Percentiles rank a stretch among this genome's conserved stretches.
Evolutionary conservation across 2,888 invertebrate species (phyloP).

Genomic region (Neocrepidodera transversa): DNA sequence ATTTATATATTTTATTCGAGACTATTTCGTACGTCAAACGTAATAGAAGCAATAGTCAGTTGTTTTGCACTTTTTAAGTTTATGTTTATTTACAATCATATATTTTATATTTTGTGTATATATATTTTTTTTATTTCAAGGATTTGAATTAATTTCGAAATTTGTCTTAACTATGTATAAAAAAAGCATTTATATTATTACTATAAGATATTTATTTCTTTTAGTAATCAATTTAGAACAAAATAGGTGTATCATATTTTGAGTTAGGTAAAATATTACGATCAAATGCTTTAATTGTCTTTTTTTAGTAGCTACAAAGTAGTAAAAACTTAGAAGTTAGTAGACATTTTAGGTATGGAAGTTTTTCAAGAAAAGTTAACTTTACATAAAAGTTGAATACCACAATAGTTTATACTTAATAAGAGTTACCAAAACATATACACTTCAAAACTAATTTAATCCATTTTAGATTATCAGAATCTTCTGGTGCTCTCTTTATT

Average conservation of each 20-base stretch:
- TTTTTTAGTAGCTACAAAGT: conserved; percentile 50
- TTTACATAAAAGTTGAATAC: conserved; percentile 6
- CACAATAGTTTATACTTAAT: no score
- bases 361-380: background rate
- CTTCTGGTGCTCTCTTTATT: no score
- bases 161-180: conserved; percentile 32
- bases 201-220: conserved; percentile 51
- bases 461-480: no score
- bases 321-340: conserved; percentile 42
- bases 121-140: conserved; percentile 32
- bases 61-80: conserved; percentile 35
- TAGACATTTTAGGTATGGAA: conserved; percentile 12
- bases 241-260: conserved; percentile 39
- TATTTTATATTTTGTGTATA: conserved; percentile 36
- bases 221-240: conserved; percentile 24
- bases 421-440: no score
- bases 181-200: conserved; percentile 55
- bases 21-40: conserved; percentile 37
- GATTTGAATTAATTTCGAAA: conserved; percentile 15
- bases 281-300: conserved; percentile 50
- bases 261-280: conserved; percentile 34
- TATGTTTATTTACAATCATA: conserved; percentile 28
- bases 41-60: conserved; percentile 39
- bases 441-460: no score
- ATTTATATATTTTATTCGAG: conserved; percentile 42